These are phyloP conservation scores for Phasianus colchicus DNA, from an alignment of 2,113 vertebrate genomes.

Conservation along the genomic window DNA sequence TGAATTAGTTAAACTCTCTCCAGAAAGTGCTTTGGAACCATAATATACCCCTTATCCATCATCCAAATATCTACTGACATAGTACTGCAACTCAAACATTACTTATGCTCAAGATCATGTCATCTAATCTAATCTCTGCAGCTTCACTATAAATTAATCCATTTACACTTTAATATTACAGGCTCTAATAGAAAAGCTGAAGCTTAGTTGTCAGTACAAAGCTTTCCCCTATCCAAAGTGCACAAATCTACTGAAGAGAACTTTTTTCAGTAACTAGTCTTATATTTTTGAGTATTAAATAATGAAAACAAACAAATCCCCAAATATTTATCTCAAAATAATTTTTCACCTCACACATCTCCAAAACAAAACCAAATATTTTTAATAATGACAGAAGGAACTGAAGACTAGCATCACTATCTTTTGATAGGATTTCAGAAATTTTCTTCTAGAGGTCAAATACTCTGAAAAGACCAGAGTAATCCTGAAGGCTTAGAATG, in stretches of 20 bases:
- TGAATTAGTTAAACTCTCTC: neutral
- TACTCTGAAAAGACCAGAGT: neutral
- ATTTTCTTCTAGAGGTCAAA: neutral
- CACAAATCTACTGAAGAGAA: neutral
- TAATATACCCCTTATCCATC: fast-evolving
- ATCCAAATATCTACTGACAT: neutral
- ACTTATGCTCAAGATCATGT: neutral
- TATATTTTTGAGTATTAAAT: neutral
- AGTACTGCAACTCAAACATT: neutral
- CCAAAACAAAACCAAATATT: neutral
- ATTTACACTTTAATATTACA: neutral
- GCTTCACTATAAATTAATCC: neutral
- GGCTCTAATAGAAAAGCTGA: neutral
- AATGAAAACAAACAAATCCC: neutral
- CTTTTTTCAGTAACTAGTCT: neutral
- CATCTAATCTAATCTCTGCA: neutral
- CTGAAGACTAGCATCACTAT: neutral
- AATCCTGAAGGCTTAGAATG: neutral
- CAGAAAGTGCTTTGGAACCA: neutral
- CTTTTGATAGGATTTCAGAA: neutral
- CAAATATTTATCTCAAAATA: neutral
- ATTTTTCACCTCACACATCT: neutral
- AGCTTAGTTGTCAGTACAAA: neutral
- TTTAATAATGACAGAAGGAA: neutral
- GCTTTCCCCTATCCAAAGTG: too few species aligned